Base-by-base conservation (phyloP, 2,888 invertebrate genomes). In the Dolichomitus sp. region DNA sequence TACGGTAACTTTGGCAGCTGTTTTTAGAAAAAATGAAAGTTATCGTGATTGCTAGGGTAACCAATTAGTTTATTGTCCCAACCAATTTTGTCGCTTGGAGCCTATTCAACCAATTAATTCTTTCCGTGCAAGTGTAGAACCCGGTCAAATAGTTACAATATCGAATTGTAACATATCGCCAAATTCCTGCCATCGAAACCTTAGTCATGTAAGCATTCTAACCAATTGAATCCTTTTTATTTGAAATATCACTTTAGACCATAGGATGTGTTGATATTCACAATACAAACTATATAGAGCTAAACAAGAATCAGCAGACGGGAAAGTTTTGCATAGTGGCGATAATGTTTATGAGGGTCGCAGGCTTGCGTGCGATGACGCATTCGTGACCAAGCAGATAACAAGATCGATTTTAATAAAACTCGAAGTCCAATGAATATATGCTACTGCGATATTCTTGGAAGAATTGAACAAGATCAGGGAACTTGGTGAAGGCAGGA, bases 331-430 rank as follows among this genome's bases (percentile, higher is more conserved):
- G 50, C 63, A 42, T 40, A 30, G 50, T 50, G 78, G 23, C 40
- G 4, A 45, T 63, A 74, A 78, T 78, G 68, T 73, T 78, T 50
- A 61, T 63, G 52, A 69, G 73, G 73, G 63, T 78, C 81, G 78
- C 69, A 69, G 61, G 61, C 40, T 81, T 65, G 81, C 81, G 81
- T 81, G 81, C 74, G 69, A 59, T 81, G 77, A 81, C 69, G 69
- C 74, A 78, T 81, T 78, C 81, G 81, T 81, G 81, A 81, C 81
- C 69, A 45, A 30, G 81, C 52, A 78, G 81, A 81, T 81, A 81
- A 73, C 54, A 48, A 73, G 78, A 82, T 78, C 78, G 78, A 74
- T 78, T 74, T 74, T 65, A 23, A n/a, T 70, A 59, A 48, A 74
- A 70, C 78, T 74, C 57, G 69, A 78, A 78, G 78, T 69, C 48